Evolutionary conservation across 2,888 invertebrate genomes (phyloP).

Genomic region (Cantharis rustica): DNA sequence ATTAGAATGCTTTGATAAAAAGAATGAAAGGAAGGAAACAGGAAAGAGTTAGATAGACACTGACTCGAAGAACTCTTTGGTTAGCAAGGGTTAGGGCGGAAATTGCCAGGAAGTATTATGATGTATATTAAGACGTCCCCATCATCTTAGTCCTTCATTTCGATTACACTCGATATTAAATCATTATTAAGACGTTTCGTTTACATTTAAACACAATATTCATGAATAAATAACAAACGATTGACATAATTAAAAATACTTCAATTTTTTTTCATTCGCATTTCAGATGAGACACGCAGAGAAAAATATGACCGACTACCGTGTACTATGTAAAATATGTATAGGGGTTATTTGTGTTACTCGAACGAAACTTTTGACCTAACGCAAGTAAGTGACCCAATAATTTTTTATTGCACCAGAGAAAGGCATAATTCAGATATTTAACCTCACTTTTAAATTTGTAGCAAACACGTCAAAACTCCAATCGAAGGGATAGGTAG

Average conservation of each 20-base stretch:
- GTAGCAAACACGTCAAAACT: too few species aligned
- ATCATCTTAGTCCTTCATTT: conserved; percentile 37
- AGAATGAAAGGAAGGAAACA: conserved; percentile 30
- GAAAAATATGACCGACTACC: background rate
- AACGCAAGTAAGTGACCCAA: background rate
- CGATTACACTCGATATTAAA: conserved; percentile 47
- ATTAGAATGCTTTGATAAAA: conserved; percentile 25
- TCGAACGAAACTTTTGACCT: background rate
- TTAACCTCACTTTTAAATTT: too few species aligned
- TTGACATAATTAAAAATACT: background rate
- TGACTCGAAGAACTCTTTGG: conserved; percentile 27
- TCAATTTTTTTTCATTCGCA: background rate
- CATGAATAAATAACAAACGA: background rate
- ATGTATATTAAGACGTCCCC: conserved; percentile 52
- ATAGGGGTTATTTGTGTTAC: background rate
- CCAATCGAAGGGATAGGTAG: too few species aligned
- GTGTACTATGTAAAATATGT: background rate
- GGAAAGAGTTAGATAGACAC: conserved; percentile 28
- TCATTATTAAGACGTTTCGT: conserved; percentile 35
- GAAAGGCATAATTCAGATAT: too few species aligned
- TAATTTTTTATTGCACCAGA: background rate
- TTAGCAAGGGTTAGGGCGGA: conserved; percentile 44
- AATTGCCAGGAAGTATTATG: conserved; percentile 55
- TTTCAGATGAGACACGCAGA: background rate
- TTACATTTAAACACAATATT: background rate